Evolutionary conservation across 2,888 invertebrate species (phyloP).

Genomic region (Marronus borbonicus): DNA sequence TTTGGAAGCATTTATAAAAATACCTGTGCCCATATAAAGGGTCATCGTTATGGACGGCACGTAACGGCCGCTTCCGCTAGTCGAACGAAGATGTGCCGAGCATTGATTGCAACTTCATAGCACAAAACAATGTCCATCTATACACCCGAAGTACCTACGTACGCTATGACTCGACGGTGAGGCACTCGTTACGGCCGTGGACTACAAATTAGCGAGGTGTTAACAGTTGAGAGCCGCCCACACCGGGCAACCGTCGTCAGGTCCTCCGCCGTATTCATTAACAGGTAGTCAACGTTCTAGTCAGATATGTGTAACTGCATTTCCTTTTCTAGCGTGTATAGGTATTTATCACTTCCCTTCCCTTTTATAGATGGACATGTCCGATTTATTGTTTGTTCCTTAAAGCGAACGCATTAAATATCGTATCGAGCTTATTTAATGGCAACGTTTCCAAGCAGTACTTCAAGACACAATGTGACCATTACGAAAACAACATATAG

Average conservation of each 20-base stretch:
- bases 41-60: constrained; percentile 64
- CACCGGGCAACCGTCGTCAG: constrained; percentile 18
- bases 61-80: constrained; percentile 67
- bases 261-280: constrained; percentile 38
- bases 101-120: constrained; percentile 63
- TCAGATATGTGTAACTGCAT: constrained; percentile 44
- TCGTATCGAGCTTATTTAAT: too few relatives aligned
- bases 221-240: constrained; percentile 42
- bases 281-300: constrained; percentile 38
- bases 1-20: constrained; percentile 59
- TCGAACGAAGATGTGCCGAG: constrained; percentile 68
- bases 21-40: constrained; percentile 65
- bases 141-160: not conserved
- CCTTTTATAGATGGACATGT: constrained; percentile 34
- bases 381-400: constrained; percentile 34
- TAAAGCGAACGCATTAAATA: not conserved
- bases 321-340: constrained; percentile 35
- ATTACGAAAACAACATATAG: too few relatives aligned
- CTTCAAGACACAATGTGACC: too few relatives aligned
- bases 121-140: constrained; percentile 60
- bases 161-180: constrained; percentile 49
- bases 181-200: constrained; percentile 46
- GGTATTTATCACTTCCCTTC: constrained; percentile 45
- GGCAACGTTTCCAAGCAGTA: too few relatives aligned
- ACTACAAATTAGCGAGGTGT: constrained; percentile 53